Evolutionary conservation across 1,140 invertebrate genomes (phyloP).

Genomic region (Eufriesea mexicana): DNA sequence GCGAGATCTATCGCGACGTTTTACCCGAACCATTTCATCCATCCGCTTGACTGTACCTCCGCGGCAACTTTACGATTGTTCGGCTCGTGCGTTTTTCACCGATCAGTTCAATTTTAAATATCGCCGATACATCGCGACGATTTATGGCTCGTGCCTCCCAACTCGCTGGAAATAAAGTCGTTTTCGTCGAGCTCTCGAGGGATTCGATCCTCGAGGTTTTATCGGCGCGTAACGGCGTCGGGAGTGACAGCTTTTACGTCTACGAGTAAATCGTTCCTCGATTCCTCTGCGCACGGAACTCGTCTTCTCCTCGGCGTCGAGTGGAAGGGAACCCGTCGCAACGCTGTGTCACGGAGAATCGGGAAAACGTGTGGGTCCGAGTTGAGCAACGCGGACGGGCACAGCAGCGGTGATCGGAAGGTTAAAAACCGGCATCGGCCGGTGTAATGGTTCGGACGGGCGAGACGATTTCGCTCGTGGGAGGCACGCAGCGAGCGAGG

Average conservation of each 20-base stretch:
- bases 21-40: not conserved
- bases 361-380: too few relatives aligned
- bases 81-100: not conserved
- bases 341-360: too few relatives aligned
- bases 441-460: too few relatives aligned
- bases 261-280: not conserved
- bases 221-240: not conserved
- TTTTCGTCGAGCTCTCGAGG: not conserved
- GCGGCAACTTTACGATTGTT: not conserved
- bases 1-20: not conserved
- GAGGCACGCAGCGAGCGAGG: too few relatives aligned
- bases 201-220: not conserved
- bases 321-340: too few relatives aligned
- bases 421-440: too few relatives aligned
- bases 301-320: too few relatives aligned
- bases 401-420: too few relatives aligned
- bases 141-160: not conserved
- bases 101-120: constrained; percentile 16
- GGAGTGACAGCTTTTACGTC: not conserved
- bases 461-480: too few relatives aligned
- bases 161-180: not conserved
- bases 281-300: not conserved
- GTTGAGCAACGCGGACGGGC: too few relatives aligned
- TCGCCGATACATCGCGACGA: not conserved
- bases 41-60: not conserved